Conservation (phyloP, 2,797 vertebrate species). For the Phaenicophaeus curvirostris region DNA sequence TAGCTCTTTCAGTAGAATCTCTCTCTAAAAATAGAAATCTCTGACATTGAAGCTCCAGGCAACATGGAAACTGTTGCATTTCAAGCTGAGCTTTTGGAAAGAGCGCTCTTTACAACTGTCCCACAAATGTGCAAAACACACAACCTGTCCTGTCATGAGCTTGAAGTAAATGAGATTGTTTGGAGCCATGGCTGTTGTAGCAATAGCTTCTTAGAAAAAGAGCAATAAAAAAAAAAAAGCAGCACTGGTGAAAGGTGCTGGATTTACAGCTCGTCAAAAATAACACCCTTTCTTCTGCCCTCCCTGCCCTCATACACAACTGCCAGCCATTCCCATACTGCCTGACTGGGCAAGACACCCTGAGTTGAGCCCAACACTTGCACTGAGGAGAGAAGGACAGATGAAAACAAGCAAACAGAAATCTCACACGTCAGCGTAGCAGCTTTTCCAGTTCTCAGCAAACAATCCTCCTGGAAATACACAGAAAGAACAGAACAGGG, state of each 20-base stretch:
- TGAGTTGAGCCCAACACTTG: neutral
- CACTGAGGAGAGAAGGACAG: neutral
- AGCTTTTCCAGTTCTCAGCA: neutral
- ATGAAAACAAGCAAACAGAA: constrained; percentile 4
- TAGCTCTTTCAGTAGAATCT: constrained; percentile 63
- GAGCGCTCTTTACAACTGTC: neutral
- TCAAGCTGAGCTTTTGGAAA: constrained; percentile 53
- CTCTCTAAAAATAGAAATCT: constrained; percentile 76
- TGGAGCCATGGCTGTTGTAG: neutral
- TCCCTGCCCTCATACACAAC: neutral
- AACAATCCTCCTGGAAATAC: neutral
- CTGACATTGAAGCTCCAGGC: constrained; percentile 48
- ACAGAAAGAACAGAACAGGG: neutral
- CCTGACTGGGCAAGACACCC: neutral
- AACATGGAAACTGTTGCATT: constrained; percentile 65
- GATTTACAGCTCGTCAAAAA: constrained; percentile 37
- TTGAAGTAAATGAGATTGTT: constrained; percentile 7
- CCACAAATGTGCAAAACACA: constrained; percentile 16
- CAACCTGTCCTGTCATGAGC: neutral
- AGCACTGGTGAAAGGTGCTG: constrained; percentile 24
- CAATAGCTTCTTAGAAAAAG: constrained; percentile 32
- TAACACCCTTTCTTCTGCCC: neutral
- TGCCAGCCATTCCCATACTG: constrained; percentile 19
- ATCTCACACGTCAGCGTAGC: neutral
- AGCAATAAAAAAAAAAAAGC: constrained; percentile 6